These are phyloP conservation scores for Hololepta plana DNA, from an alignment of 2,888 invertebrate species.

Conservation along the genomic window DNA sequence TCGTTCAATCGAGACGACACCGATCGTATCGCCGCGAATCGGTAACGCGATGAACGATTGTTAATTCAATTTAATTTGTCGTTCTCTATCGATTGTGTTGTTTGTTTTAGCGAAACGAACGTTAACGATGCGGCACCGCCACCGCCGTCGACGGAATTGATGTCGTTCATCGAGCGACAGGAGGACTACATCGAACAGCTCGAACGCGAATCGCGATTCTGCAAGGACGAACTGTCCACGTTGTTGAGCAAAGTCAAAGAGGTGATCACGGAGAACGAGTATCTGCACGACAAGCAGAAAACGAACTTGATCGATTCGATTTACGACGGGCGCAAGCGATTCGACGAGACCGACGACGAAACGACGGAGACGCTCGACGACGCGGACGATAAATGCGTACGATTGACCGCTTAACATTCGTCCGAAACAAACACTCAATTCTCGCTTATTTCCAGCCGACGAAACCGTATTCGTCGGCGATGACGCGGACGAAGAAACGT, in stretches of 20 bases:
- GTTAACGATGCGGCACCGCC: constrained; percentile 28
- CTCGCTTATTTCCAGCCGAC: too few species aligned
- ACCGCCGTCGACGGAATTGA: constrained; percentile 44
- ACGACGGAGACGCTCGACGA: too few species aligned
- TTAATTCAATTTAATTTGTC: not conserved
- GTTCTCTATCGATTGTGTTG: not conserved
- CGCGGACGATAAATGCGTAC: too few species aligned
- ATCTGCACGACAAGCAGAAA: constrained; percentile 60
- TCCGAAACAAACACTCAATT: too few species aligned
- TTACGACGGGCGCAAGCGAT: constrained; percentile 40
- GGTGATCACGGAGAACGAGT: constrained; percentile 70
- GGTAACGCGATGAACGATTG: constrained; percentile 1
- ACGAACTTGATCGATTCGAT: constrained; percentile 44
- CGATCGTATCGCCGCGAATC: too few species aligned
- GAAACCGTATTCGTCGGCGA: too few species aligned
- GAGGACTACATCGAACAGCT: constrained; percentile 77
- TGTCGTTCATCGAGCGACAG: constrained; percentile 67
- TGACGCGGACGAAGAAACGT: too few species aligned
- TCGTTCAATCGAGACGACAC: too few species aligned
- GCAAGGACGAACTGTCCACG: constrained; percentile 61
- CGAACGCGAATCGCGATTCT: constrained; percentile 69
- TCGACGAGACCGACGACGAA: constrained; percentile 34
- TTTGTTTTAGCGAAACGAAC: constrained; percentile 2
- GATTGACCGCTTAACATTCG: too few species aligned
- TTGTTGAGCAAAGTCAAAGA: constrained; percentile 68